Evolutionary conservation across 2,113 vertebrate genomes (phyloP), one percentile per base, ranked within the genome.

Genomic region (Microtus richardsoni): DNA sequence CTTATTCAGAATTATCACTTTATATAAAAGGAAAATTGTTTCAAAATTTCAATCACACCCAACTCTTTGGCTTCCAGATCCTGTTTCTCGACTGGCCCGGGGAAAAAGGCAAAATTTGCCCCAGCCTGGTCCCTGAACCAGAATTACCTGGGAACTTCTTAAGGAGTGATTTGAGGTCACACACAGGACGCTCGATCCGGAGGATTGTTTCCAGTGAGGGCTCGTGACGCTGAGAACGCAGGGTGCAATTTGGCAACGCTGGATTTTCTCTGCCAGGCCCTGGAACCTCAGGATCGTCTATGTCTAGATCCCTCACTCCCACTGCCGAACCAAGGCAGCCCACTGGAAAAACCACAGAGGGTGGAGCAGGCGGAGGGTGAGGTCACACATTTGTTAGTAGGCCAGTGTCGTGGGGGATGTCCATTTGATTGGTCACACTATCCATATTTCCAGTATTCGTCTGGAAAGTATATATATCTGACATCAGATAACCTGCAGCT

Each of bases 341-440:
- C 22, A 7, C 0, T 39, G 75, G 62, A 86, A n/a, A 78, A 41
- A 88, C 21, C 75, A 16, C 3, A 21, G 60, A 5, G 26, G 3
- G 13, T 3, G 7, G 6, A 9, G 21, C 22, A 1, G 6, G 26
- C 0, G 4, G 28, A 44, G 44, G 11, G 3, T 33, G n/a, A 6
- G 7, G 39, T n/a, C 39, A 77, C 26, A 11, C 39, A n/a, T 17
- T 22, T 10, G 13, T 70, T 74, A 41, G 44, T 68, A 68, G 78
- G 12, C 71, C 82, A 62, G 73, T n/a, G 33, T 60, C 75, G 79
- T 62, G 39, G 58, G 14, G 2, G 3, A 8, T 47, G 11, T 30
- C 12, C 36, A 26, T 47, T 74, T 73, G 68, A 77, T 24, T 85
- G 24, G 3, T 39, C 49, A 44, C 6, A 36, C 33, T 33, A 9